Percentiles rank a stretch among this genome's conserved stretches.
These are phyloP conservation scores for Monopis laevigella DNA, from an alignment of 2,888 invertebrate species.

Conservation along the genomic window DNA sequence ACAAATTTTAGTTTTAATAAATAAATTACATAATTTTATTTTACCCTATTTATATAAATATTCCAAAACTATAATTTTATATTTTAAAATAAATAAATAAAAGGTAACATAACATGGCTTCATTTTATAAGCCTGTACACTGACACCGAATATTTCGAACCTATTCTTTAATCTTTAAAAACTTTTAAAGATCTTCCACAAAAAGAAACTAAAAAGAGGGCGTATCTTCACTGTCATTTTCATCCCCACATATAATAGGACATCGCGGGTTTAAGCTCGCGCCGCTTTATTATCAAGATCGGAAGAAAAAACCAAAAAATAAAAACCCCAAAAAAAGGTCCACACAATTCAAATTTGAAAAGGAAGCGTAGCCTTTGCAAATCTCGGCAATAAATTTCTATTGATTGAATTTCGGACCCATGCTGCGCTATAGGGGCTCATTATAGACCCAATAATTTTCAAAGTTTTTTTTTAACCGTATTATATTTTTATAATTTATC, in stretches of 20 bases:
- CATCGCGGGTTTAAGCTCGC: slow-evolving; percentile 39
- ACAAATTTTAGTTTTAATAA: no score
- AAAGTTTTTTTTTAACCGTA: slow-evolving; percentile 28
- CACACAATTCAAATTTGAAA: slow-evolving; percentile 37
- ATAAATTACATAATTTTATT: no score
- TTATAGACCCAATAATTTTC: slow-evolving; percentile 51
- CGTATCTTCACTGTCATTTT: slow-evolving; percentile 61
- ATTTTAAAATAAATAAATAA: no score
- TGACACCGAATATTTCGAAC: slow-evolving; percentile 31
- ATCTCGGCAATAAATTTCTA: slow-evolving; percentile 63
- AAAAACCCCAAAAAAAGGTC: slow-evolving; percentile 11
- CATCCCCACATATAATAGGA: slow-evolving; percentile 42
- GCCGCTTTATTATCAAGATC: slow-evolving; percentile 45
- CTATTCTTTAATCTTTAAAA: slow-evolving; percentile 61
- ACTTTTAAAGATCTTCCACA: slow-evolving; percentile 43
- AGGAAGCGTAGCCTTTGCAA: slow-evolving; percentile 57
- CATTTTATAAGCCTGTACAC: no score
- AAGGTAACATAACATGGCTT: no score
- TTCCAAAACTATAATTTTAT: no score
- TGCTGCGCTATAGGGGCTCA: slow-evolving; percentile 64
- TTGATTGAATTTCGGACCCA: slow-evolving; percentile 64
- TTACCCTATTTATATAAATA: no score
- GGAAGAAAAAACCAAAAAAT: slow-evolving; percentile 5
- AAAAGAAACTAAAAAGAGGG: slow-evolving; percentile 62
- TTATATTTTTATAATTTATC: slow-evolving; percentile 14